These are phyloP conservation scores for Echinops telfairi DNA, from an alignment of 2,113 vertebrate species.

Conservation along the genomic window DNA sequence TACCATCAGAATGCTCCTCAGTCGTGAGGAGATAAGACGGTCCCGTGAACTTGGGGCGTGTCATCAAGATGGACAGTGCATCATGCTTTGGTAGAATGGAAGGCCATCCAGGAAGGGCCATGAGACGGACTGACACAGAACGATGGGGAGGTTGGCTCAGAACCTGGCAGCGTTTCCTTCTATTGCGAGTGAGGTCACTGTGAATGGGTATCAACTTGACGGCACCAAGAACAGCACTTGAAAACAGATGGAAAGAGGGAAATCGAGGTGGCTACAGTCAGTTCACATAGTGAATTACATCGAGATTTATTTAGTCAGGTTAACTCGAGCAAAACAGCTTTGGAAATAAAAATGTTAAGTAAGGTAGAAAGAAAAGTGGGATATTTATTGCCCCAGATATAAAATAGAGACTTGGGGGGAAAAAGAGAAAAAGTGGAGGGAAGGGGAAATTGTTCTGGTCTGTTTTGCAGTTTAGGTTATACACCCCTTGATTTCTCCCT, in stretches of 20 bases:
- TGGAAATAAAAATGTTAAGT: not conserved
- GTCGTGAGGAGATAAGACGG: no score
- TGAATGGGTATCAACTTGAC: no score
- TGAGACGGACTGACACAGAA: no score
- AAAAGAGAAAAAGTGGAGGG: not conserved
- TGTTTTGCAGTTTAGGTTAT: not conserved
- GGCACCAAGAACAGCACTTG: not conserved
- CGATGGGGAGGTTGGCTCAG: no score
- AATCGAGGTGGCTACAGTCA: not conserved
- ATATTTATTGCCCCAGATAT: not conserved
- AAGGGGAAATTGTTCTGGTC: not conserved
- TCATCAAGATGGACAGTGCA: no score
- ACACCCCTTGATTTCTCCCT: not conserved
- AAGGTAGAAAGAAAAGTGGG: not conserved
- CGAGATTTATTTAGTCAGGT: constrained; percentile 15
- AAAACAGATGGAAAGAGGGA: not conserved
- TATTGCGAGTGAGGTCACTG: no score
- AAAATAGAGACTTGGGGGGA: not conserved
- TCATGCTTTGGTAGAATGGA: no score
- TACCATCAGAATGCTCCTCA: no score
- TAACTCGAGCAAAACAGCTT: not conserved
- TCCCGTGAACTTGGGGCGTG: no score
- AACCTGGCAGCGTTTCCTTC: no score
- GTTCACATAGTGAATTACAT: not conserved
- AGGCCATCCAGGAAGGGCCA: no score